These are phyloP conservation scores for Augochlora pura DNA, from an alignment of 1,140 invertebrate species.

Conservation along the genomic window DNA sequence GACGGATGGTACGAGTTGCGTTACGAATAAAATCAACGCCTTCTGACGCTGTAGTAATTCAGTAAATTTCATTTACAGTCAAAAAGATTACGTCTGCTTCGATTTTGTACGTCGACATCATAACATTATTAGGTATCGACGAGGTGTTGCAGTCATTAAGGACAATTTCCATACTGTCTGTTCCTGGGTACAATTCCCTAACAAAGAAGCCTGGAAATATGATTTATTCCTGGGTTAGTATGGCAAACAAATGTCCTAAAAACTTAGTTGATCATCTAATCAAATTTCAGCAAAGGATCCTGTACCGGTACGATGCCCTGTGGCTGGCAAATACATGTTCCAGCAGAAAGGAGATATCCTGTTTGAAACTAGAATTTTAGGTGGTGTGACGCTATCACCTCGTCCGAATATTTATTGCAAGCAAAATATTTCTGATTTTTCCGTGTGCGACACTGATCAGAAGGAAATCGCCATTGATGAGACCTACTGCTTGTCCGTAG, in stretches of 20 bases:
- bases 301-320: constrained; percentile 94
- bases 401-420: constrained; percentile 96
- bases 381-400: constrained; percentile 95
- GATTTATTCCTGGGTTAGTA: constrained; percentile 88
- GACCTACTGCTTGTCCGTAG: constrained; percentile 97
- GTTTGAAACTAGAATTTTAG: constrained; percentile 95
- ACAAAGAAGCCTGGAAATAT: constrained; percentile 92
- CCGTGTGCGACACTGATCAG: constrained; percentile 95
- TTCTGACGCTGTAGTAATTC: constrained; percentile 5
- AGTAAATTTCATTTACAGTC: constrained; percentile 83
- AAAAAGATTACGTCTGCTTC: constrained; percentile 98
- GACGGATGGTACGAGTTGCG: constrained; percentile 90
- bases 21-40: constrained; percentile 7
- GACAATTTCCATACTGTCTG: constrained; percentile 95
- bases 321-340: constrained; percentile 98
- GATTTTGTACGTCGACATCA: constrained; percentile 97
- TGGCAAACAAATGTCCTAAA: neutral
- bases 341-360: constrained; percentile 92
- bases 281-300: constrained; percentile 90
- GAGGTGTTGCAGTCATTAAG: constrained; percentile 93
- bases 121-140: constrained; percentile 96
- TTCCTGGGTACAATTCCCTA: constrained; percentile 95
- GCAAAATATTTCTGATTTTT: constrained; percentile 96
- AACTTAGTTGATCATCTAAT: neutral
- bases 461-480: constrained; percentile 96